Conservation (phyloP, 2,888 invertebrate species). For the Brachynemurus nebulosus region DNA sequence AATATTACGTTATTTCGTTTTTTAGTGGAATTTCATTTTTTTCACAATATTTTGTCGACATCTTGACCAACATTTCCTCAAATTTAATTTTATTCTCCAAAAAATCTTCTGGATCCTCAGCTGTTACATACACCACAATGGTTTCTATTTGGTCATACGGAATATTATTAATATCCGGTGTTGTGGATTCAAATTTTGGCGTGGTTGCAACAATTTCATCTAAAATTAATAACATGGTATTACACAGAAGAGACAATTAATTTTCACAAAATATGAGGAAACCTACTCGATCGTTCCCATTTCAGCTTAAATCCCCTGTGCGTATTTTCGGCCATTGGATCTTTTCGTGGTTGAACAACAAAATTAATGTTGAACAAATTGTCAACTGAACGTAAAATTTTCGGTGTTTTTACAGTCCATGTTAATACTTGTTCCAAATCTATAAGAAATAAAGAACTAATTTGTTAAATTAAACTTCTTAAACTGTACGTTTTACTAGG, state of each 20-base stretch:
- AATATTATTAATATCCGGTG: not conserved
- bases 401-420: not conserved
- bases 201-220: not conserved
- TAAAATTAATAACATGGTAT: not conserved
- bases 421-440: not conserved
- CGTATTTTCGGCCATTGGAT: not conserved
- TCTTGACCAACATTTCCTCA: not conserved
- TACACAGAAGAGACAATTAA: not conserved
- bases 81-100: not conserved
- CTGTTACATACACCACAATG: not conserved
- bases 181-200: not conserved
- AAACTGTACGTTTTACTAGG: too few relatives aligned
- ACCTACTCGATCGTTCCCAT: not conserved
- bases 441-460: too few relatives aligned
- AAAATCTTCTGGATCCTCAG: not conserved
- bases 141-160: not conserved
- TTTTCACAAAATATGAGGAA: too few relatives aligned
- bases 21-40: not conserved
- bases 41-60: not conserved
- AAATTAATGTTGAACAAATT: not conserved
- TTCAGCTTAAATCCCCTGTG: not conserved
- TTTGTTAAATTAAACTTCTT: too few relatives aligned
- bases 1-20: not conserved
- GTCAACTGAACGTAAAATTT: not conserved
- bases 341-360: not conserved